Evolutionary conservation across 2,888 invertebrate species (phyloP).

Genomic region (Synanthedon vespiformis): DNA sequence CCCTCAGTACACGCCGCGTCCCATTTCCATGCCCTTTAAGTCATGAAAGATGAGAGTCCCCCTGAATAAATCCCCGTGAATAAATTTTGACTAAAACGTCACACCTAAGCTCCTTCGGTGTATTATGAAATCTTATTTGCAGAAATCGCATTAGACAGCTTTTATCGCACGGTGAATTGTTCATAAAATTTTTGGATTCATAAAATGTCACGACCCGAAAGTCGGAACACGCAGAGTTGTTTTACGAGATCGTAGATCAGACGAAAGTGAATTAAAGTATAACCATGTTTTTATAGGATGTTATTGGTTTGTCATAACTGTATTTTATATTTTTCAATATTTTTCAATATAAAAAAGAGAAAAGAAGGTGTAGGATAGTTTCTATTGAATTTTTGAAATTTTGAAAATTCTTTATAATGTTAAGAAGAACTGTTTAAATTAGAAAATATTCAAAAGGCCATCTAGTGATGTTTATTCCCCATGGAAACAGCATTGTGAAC

Average conservation of each 20-base stretch:
- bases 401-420: too few relatives aligned
- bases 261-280: background rate
- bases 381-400: too few relatives aligned
- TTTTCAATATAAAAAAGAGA: too few relatives aligned
- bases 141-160: background rate
- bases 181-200: background rate
- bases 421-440: too few relatives aligned
- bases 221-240: background rate
- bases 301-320: too few relatives aligned
- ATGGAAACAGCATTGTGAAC: too few relatives aligned
- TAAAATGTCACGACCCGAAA: background rate
- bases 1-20: constrained; percentile 8
- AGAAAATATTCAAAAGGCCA: too few relatives aligned
- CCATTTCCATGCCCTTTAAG: constrained; percentile 11
- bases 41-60: constrained; percentile 17
- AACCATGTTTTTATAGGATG: too few relatives aligned
- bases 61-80: constrained; percentile 14
- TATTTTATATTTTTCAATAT: too few relatives aligned
- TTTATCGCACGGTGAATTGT: background rate
- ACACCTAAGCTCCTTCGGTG: constrained; percentile 7
- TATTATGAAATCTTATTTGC: constrained; percentile 4
- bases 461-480: too few relatives aligned
- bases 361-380: too few relatives aligned
- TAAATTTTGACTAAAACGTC: constrained; percentile 7
- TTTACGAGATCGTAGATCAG: background rate